A percentile compares a stretch with the other conserved stretches of the same genome.
These are phyloP conservation scores for Coregonus suidteri DNA, from an alignment of 2,797 vertebrate genomes.

Conservation along the genomic window DNA sequence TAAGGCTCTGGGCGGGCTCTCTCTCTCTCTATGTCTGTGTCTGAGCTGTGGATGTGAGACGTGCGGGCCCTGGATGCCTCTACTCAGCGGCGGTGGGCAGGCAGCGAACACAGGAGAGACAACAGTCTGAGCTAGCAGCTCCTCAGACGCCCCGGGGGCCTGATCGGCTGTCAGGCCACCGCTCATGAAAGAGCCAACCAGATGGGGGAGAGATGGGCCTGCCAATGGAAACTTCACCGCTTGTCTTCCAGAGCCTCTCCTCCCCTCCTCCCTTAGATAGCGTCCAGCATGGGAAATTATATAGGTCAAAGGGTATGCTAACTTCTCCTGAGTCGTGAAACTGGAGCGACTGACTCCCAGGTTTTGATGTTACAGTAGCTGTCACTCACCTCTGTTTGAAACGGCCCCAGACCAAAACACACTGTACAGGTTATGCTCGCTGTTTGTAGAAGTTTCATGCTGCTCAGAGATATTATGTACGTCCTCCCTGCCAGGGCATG, in stretches of 20 bases:
- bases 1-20: background rate
- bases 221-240: slow-evolving; percentile 74
- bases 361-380: slow-evolving; percentile 44
- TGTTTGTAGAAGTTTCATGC: slow-evolving; percentile 35
- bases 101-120: background rate
- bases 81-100: background rate
- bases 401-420: slow-evolving; percentile 17
- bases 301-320: slow-evolving; percentile 75
- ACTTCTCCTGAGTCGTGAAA: slow-evolving; percentile 63
- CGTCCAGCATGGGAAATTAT: slow-evolving; percentile 66
- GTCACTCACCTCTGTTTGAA: slow-evolving; percentile 48
- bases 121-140: slow-evolving; percentile 59
- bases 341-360: slow-evolving; percentile 47
- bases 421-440: slow-evolving; percentile 28
- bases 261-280: slow-evolving; percentile 14
- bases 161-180: slow-evolving; percentile 67
- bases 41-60: slow-evolving; percentile 34
- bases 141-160: slow-evolving; percentile 56
- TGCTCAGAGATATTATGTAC: slow-evolving; percentile 15
- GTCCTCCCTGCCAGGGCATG: slow-evolving; percentile 14
- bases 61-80: slow-evolving; percentile 29
- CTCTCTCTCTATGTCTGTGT: background rate
- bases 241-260: slow-evolving; percentile 57
- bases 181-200: slow-evolving; percentile 64
- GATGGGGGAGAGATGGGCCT: slow-evolving; percentile 58